Conservation (phyloP, 2,797 vertebrate species). For the Bradypodion ventrale region DNA sequence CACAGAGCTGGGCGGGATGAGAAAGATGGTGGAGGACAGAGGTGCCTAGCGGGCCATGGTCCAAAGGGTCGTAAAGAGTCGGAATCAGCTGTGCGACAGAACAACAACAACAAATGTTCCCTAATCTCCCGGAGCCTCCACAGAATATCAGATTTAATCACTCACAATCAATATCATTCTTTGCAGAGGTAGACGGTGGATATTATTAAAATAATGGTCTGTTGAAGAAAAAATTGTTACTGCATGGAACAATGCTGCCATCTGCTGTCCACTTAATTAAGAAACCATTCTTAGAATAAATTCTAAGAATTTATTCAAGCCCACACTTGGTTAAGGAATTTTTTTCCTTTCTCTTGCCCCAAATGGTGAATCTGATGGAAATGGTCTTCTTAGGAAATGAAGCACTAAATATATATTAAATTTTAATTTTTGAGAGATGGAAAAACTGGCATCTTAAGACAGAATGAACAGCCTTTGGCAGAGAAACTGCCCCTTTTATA, state of each 20-base stretch:
- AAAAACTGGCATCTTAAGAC: background rate
- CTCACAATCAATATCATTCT: background rate
- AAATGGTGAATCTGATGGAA: background rate
- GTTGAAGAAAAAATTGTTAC: background rate
- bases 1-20: no score
- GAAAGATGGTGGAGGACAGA: no score
- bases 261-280: constrained; percentile 44
- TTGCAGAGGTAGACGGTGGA: background rate
- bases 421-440: rapidly evolving
- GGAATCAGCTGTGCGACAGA: no score
- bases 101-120: background rate
- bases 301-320: no score
- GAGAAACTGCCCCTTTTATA: background rate
- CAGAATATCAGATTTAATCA: background rate
- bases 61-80: no score
- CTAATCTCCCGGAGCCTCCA: background rate
- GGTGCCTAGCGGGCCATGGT: no score
- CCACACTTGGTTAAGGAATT: no score
- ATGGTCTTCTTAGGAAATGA: no score
- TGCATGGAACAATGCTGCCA: constrained; percentile 42
- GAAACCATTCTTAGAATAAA: no score
- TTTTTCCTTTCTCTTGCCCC: background rate
- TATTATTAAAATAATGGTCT: background rate
- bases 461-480: no score
- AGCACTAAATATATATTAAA: background rate